Evolutionary conservation across 2,797 vertebrate genomes (phyloP), one percentile per base, ranked within the genome.

Genomic region (Hippocampus kuda): DNA sequence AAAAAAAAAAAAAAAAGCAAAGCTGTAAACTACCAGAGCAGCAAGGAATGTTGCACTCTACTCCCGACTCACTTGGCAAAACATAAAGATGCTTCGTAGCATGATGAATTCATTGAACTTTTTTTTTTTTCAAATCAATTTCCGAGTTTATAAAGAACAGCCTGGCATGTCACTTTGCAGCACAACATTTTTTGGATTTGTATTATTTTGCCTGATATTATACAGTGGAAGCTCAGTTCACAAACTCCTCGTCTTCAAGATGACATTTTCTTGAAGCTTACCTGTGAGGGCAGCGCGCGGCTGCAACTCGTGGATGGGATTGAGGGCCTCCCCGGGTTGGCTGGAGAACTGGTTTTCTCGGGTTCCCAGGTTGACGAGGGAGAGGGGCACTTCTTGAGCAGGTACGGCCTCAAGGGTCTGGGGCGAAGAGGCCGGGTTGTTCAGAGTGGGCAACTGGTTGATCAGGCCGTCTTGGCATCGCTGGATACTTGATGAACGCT

Each of bases 391-490:
- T 65, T 64, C 41, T 79, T 93, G 91, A 82, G 91, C 88, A 84
- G 93, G 94, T 91, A 93, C 87, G 87, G 93, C 92, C 90, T 94
- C 86, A 95, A 92, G 90, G 93, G 90, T 87, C 90, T 91, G 87
- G 90, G 91, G 89, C 92, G 93, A 87, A 90, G 92, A 70, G 92
- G 93, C 72, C 88, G 92, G 82, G 92, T 92, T 93, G 95, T 88
- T 82, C 91, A 92, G 85, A 94, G 91, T 81, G 88, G 92, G 90
- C 92, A 91, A 86, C 84, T 82, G 87, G 84, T 91, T 92, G 92
- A 79, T 82, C 74, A 81, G 90, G 92, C 93, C 91, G 91, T 90
- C 91, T 96, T 94, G 93, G 95, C 95, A 97, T 97, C 87, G 95
- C 95, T 95, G 91, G 91, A 82, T 91, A 91, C 88, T 66, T 75